These are phyloP conservation scores for Tyrophagus putrescentiae DNA, from an alignment of 1,140 invertebrate species.

Conservation along the genomic window DNA sequence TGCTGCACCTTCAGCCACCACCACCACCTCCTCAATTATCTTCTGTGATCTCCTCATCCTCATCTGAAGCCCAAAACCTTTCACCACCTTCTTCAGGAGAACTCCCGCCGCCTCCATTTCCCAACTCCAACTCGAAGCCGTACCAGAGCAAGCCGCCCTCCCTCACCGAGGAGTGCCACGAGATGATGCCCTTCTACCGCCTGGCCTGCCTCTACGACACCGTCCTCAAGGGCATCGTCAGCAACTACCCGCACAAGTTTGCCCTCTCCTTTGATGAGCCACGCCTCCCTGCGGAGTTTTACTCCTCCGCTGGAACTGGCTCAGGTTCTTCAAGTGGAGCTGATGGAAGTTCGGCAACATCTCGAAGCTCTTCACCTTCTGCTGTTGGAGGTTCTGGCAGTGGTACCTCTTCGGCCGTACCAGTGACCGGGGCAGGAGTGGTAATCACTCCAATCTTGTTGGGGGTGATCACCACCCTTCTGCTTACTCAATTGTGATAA, in stretches of 20 bases:
- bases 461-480: too few species aligned
- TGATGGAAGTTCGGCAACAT: too few species aligned
- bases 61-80: neutral
- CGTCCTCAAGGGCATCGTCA: neutral
- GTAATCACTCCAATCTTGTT: too few species aligned
- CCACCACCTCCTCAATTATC: neutral
- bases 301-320: too few species aligned
- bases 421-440: too few species aligned
- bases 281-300: too few species aligned
- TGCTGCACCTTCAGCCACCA: neutral
- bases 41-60: neutral
- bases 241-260: neutral
- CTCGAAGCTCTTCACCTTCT: too few species aligned
- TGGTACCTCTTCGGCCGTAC: too few species aligned
- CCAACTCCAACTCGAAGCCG: neutral
- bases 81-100: neutral
- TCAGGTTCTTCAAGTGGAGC: too few species aligned
- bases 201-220: conserved; percentile 16
- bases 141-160: neutral
- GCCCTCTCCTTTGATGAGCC: conserved; percentile 17
- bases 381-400: too few species aligned
- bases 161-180: neutral
- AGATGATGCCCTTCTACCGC: conserved; percentile 13
- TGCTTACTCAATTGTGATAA: too few species aligned
- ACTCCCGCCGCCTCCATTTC: neutral